phyloP scores from a whole-genome alignment of 2,113 vertebrate species.

The Leptobrachium ailaonicum region DNA sequence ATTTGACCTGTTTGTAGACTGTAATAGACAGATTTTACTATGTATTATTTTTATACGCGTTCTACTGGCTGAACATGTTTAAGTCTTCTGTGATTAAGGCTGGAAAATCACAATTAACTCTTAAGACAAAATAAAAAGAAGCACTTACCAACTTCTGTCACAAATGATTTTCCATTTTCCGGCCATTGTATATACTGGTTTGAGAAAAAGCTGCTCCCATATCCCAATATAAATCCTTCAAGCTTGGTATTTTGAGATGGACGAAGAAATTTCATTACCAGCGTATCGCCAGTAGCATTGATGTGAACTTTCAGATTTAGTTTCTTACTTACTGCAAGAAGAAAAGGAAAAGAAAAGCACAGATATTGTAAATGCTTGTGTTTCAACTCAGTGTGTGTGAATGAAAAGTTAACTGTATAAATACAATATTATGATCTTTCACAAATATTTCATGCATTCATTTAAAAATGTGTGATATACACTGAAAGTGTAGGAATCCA shows the following conservation, averaged over 20 bases:
- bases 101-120: too few relatives aligned
- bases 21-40: too few relatives aligned
- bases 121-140: not conserved
- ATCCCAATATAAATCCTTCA: constrained; percentile 91
- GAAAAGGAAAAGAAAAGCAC: not conserved
- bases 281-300: constrained; percentile 86
- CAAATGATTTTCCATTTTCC: constrained; percentile 76
- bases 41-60: too few relatives aligned
- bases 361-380: not conserved
- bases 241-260: constrained; percentile 78
- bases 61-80: too few relatives aligned
- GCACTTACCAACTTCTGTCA: constrained; percentile 86
- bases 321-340: constrained; percentile 72
- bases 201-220: constrained; percentile 87
- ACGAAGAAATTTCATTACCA: constrained; percentile 85
- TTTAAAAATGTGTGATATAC: too few relatives aligned
- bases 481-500: too few relatives aligned
- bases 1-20: too few relatives aligned
- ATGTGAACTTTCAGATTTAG: constrained; percentile 90
- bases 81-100: too few relatives aligned
- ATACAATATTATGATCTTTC: too few relatives aligned
- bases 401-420: too few relatives aligned
- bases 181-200: constrained; percentile 91
- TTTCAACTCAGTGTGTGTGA: not conserved
- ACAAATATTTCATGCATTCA: not conserved